Conservation (phyloP, 2,113 vertebrate species). For the Nothobranchius furzeri region DNA sequence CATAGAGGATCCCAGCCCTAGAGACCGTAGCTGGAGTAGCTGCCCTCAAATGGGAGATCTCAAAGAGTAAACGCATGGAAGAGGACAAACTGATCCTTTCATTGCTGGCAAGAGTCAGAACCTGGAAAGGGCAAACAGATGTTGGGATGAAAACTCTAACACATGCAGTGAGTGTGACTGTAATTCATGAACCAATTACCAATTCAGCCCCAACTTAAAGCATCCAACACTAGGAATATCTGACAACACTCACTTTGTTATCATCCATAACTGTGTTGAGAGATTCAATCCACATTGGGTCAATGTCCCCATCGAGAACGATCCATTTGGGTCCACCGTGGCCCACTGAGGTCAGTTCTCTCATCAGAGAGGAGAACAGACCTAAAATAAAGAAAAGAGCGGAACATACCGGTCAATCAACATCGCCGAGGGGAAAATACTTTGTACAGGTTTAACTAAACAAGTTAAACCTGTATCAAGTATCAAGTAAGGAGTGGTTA, state of each 20-base stretch:
- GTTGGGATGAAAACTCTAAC: neutral
- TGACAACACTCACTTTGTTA: conserved; percentile 72
- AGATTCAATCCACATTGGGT: conserved; percentile 82
- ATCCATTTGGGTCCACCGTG: conserved; percentile 79
- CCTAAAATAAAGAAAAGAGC: conserved; percentile 48
- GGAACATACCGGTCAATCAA: neutral
- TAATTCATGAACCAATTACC: no score
- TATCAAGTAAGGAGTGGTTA: no score
- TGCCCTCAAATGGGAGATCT: conserved; percentile 79
- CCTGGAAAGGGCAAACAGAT: conserved; percentile 46
- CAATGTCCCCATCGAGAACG: conserved; percentile 80
- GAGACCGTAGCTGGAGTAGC: conserved; percentile 79
- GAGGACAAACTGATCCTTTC: conserved; percentile 77
- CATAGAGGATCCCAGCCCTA: conserved; percentile 77
- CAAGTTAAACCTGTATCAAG: no score
- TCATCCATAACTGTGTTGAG: conserved; percentile 82
- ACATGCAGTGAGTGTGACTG: neutral
- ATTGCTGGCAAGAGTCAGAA: conserved; percentile 81
- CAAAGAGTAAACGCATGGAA: conserved; percentile 80
- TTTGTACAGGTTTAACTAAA: no score
- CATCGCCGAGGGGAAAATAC: neutral
- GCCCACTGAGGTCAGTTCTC: conserved; percentile 72
- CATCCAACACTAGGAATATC: neutral
- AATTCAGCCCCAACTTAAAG: no score
- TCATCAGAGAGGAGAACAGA: conserved; percentile 80